These are phyloP conservation scores for Diadegma fenestrale DNA, from an alignment of 2,888 invertebrate species.

Conservation along the genomic window DNA sequence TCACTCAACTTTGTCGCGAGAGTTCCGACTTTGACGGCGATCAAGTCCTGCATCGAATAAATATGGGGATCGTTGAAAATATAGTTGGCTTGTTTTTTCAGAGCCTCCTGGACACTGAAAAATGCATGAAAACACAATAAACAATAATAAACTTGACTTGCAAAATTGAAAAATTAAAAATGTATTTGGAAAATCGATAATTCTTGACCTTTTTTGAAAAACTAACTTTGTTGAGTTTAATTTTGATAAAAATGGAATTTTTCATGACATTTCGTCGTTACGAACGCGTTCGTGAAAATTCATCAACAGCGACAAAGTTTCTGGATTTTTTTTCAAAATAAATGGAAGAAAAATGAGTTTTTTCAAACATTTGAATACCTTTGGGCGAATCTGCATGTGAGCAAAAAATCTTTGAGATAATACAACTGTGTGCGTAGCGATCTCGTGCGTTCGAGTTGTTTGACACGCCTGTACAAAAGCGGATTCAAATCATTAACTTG, in stretches of 20 bases:
- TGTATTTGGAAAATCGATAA: background rate
- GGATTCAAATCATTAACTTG: slow-evolving; percentile 90
- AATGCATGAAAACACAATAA: slow-evolving; percentile 28
- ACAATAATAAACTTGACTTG: background rate
- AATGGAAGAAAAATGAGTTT: background rate
- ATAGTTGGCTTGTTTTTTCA: slow-evolving; percentile 87
- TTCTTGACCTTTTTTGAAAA: background rate
- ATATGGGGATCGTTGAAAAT: slow-evolving; percentile 88
- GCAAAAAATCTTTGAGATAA: slow-evolving; percentile 90
- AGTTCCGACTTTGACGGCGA: slow-evolving; percentile 88
- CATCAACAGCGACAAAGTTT: no score
- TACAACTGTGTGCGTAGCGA: slow-evolving; percentile 89
- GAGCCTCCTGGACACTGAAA: slow-evolving; percentile 86
- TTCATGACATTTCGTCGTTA: no score
- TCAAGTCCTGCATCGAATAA: slow-evolving; percentile 91
- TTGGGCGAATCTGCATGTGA: slow-evolving; percentile 89
- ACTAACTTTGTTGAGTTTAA: background rate
- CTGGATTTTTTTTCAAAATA: background rate
- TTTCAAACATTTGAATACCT: slow-evolving; percentile 85
- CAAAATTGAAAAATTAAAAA: background rate
- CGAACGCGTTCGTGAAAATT: background rate
- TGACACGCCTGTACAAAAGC: slow-evolving; percentile 88
- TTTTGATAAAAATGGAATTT: background rate
- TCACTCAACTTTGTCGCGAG: slow-evolving; percentile 87
- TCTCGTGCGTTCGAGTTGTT: slow-evolving; percentile 87